Evolutionary conservation across 2,797 vertebrate genomes (phyloP).

Genomic region (Todus mexicanus): DNA sequence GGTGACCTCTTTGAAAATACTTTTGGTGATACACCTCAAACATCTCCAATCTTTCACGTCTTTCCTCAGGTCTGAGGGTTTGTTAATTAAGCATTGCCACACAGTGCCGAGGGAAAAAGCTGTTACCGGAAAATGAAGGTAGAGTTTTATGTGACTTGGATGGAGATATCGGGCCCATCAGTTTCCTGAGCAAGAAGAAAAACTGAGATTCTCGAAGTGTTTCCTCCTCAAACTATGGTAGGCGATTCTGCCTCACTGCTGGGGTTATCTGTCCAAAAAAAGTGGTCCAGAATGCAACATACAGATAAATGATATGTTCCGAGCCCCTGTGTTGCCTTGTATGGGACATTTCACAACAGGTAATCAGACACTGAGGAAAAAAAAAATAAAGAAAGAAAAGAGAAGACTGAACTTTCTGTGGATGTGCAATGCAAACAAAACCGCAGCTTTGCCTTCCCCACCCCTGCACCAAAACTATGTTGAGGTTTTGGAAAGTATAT

Average conservation of each 20-base stretch:
- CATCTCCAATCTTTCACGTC: conserved; percentile 1
- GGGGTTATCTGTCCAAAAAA: not conserved
- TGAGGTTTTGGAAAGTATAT: conserved; percentile 60
- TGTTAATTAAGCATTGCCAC: conserved; percentile 52
- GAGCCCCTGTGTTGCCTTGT: not conserved
- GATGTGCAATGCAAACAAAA: conserved; percentile 32
- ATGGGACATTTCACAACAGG: not conserved
- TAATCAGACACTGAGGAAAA: not conserved
- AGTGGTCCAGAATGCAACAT: not conserved
- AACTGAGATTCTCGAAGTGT: not conserved
- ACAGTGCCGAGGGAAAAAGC: not conserved
- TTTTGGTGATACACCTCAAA: conserved; percentile 49
- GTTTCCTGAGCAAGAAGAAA: not conserved
- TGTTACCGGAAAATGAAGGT: not conserved
- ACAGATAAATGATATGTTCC: not conserved
- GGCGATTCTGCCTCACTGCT: not conserved
- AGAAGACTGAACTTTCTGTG: conserved; percentile 11
- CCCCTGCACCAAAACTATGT: conserved; percentile 57
- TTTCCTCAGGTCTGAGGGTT: conserved; percentile 43
- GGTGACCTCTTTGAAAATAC: conserved; percentile 57
- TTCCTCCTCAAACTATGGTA: not conserved
- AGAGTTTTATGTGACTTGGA: not conserved
- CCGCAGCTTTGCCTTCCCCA: conserved; percentile 26
- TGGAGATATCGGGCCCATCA: not conserved
- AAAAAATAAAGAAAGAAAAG: not conserved